Conservation (phyloP, 1,140 invertebrate species). For the Cyrtorhinus lividipennis region DNA sequence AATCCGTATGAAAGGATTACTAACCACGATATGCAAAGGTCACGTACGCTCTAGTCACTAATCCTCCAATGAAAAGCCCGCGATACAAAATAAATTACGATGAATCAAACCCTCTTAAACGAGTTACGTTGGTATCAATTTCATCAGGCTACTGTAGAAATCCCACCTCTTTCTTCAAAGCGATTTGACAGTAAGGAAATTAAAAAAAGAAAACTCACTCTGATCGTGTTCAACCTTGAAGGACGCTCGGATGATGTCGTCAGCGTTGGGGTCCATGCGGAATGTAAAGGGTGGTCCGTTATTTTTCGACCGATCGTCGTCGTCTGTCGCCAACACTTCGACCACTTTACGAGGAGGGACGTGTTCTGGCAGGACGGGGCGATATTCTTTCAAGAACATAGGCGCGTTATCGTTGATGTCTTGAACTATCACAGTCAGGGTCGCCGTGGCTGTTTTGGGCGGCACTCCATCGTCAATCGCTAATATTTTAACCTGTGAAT, state of each 20-base stretch:
- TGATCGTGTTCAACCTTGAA: constrained; percentile 92
- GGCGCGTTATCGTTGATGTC: constrained; percentile 95
- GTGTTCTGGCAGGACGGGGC: constrained; percentile 82
- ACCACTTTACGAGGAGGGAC: constrained; percentile 76
- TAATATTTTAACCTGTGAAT: constrained; percentile 69
- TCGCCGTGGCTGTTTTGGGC: constrained; percentile 87
- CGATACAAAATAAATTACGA: too few relatives aligned
- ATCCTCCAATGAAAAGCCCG: too few relatives aligned
- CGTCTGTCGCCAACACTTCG: constrained; percentile 87
- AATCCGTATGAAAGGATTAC: too few relatives aligned
- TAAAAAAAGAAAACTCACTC: too few relatives aligned
- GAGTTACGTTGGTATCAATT: too few relatives aligned
- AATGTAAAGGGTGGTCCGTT: constrained; percentile 93
- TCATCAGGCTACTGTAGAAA: too few relatives aligned
- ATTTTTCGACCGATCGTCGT: constrained; percentile 82
- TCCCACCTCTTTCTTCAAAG: too few relatives aligned
- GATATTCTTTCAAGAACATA: constrained; percentile 79
- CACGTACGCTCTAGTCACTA: too few relatives aligned
- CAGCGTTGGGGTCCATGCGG: constrained; percentile 77
- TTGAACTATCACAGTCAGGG: constrained; percentile 83
- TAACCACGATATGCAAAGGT: too few relatives aligned
- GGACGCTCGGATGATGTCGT: constrained; percentile 78
- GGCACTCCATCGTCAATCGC: constrained; percentile 91
- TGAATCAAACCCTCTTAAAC: too few relatives aligned
- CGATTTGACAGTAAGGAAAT: too few relatives aligned